Evolutionary conservation across 1,140 invertebrate genomes (phyloP), one percentile per base, ranked within the genome.

Genomic region (Procambarus virginalis): DNA sequence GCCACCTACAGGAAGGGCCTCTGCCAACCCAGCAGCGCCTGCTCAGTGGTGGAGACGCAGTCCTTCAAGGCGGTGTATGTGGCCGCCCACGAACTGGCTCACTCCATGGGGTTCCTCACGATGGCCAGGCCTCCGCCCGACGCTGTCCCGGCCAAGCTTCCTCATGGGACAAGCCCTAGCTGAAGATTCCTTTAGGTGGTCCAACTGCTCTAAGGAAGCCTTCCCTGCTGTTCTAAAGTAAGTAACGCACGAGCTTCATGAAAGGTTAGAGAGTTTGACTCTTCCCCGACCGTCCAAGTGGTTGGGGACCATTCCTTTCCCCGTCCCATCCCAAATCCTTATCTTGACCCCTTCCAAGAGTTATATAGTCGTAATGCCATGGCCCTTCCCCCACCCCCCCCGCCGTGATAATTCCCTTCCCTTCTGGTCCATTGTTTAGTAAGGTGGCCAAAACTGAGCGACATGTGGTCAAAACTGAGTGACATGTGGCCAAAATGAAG

Each of bases 21-120:
- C 51, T 89, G 88, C 64, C 82, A 84, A 17, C 81, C 88, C 20
- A 34, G 10, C 46, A 49, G 49, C 9, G 49, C 81, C 14, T 89
- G 88, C 58, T 89, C 88, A 22, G 81, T 89, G 58, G 75, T 89
- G 0, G 82, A 89, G 55, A 81, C 80, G 2, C 45, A 68, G 17
- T 84, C 88, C 75, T 89, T 89, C 88, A 76, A 83, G 81, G 75
- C 75, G 10, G 88, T 83, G 10, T 60, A 89, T 20, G 60, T 89
- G 34, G 81, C 81, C 46, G 88, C 88, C 73, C 88, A 89, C 75
- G 88, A 89, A n/a, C 55, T 89, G 45, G 88, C 88, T 22, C 88
- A 89, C 82, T 84, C 88, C 55, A 60, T 89, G 70, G 88, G 88
- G 70, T 89, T 4, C 88, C 88, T 49, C 88, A 89, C 46, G 88